Evolutionary conservation across 2,888 invertebrate genomes (phyloP).

Genomic region (Ornithoptera alexandrae): DNA sequence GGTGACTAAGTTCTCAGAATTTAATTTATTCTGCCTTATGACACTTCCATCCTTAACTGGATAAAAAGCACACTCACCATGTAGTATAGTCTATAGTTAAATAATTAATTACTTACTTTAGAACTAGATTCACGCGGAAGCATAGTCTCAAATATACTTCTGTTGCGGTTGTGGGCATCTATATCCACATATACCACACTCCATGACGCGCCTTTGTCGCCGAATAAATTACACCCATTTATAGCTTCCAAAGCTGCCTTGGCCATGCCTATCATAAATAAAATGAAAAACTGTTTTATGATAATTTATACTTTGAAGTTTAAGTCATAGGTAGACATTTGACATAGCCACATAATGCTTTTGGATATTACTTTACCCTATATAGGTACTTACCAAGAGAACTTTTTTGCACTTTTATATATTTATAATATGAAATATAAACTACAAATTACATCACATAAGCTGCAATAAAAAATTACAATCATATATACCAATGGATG

Average conservation of each 20-base stretch:
- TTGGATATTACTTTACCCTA: too few species aligned
- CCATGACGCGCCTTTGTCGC: conserved; percentile 98
- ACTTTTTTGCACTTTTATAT: too few species aligned
- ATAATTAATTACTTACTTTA: conserved; percentile 82
- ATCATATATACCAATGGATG: conserved; percentile 87
- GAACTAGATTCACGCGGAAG: conserved; percentile 98
- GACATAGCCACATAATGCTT: too few species aligned
- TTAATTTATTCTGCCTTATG: too few species aligned
- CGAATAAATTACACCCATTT: conserved; percentile 98
- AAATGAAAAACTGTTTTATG: too few species aligned
- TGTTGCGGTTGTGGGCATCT: conserved; percentile 98
- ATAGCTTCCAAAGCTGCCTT: conserved; percentile 99
- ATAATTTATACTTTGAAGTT: background rate
- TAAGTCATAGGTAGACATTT: too few species aligned
- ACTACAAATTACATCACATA: background rate
- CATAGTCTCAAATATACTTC: conserved; percentile 99
- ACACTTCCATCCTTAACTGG: background rate
- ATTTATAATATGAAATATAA: background rate
- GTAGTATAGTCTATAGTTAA: background rate
- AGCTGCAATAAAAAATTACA: too few species aligned
- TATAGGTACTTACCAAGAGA: too few species aligned
- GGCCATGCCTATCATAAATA: conserved; percentile 84
- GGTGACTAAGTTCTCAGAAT: too few species aligned
- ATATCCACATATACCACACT: conserved; percentile 99
- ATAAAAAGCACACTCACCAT: background rate